Evolutionary conservation across 2,888 invertebrate species (phyloP).

Genomic region (Hedychridium roseum): DNA sequence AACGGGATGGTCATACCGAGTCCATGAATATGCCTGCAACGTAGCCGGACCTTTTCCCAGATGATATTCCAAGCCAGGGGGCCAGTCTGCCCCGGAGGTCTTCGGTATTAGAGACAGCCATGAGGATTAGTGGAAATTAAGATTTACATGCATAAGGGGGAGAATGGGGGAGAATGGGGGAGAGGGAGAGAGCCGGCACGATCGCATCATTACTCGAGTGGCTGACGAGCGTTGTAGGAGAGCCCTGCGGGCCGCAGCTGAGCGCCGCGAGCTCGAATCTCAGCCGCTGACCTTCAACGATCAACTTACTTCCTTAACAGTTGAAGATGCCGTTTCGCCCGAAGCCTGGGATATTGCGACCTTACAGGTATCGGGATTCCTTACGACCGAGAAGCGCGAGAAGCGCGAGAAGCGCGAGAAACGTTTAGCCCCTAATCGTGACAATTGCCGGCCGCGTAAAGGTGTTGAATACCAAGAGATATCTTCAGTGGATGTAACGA

Average conservation of each 20-base stretch:
- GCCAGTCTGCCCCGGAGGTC: no score
- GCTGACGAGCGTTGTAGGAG: constrained; percentile 11
- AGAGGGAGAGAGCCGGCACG: no score
- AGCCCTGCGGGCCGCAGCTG: not conserved
- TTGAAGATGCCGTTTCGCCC: no score
- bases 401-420: no score
- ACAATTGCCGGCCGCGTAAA: not conserved
- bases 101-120: no score
- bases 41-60: no score
- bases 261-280: constrained; percentile 13
- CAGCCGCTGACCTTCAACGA: constrained; percentile 18
- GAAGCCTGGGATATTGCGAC: not conserved
- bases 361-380: not conserved
- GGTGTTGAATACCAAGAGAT: constrained; percentile 22
- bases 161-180: no score
- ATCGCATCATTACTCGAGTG: constrained; percentile 43
- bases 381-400: not conserved
- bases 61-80: no score
- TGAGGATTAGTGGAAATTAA: constrained; percentile 15
- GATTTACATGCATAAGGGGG: constrained; percentile 14
- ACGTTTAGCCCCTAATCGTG: no score
- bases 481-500: constrained; percentile 27
- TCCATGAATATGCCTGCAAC: no score
- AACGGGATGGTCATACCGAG: no score
- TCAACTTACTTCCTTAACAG: no score